These are phyloP conservation scores for Meiosimyza decipiens DNA, from an alignment of 2,888 invertebrate genomes.

Conservation along the genomic window DNA sequence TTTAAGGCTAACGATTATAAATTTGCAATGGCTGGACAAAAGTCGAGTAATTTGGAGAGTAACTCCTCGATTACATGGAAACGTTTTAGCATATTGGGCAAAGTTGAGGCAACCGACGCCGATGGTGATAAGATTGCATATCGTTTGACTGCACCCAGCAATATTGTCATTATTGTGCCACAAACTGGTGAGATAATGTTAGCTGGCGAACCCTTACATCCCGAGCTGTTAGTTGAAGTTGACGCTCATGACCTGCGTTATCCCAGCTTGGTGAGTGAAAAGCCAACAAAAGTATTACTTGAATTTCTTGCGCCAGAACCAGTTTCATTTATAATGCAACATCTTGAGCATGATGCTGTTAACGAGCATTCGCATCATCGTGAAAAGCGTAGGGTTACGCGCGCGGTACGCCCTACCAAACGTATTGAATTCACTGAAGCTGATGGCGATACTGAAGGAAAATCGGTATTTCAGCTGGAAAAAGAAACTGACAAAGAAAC, in stretches of 20 bases:
- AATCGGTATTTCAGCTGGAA: constrained; percentile 88
- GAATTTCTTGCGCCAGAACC: constrained; percentile 75
- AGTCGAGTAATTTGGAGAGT: constrained; percentile 69
- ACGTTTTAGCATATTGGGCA: constrained; percentile 85
- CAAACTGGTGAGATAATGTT: constrained; percentile 91
- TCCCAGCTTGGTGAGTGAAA: constrained; percentile 77
- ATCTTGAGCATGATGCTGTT: constrained; percentile 68
- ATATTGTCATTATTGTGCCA: constrained; percentile 88
- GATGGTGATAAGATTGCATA: constrained; percentile 95
- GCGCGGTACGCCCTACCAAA: constrained; percentile 94
- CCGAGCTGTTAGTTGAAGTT: constrained; percentile 77
- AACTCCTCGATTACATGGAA: constrained; percentile 76
- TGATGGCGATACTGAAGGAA: constrained; percentile 88
- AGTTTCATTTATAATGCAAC: constrained; percentile 72
- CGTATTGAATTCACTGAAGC: constrained; percentile 91
- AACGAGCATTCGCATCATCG: constrained; percentile 72
- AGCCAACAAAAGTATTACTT: constrained; percentile 80
- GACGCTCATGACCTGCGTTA: constrained; percentile 85
- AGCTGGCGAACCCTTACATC: constrained; percentile 77
- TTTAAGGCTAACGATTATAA: constrained; percentile 83
- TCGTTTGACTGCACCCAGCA: constrained; percentile 81
- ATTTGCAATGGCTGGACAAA: constrained; percentile 78
- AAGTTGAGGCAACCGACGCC: constrained; percentile 86
- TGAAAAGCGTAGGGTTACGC: constrained; percentile 82
- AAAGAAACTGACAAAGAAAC: constrained; percentile 93